phyloP scores from a whole-genome alignment of 2,888 invertebrate species.

The Rhabditoides inermis region DNA sequence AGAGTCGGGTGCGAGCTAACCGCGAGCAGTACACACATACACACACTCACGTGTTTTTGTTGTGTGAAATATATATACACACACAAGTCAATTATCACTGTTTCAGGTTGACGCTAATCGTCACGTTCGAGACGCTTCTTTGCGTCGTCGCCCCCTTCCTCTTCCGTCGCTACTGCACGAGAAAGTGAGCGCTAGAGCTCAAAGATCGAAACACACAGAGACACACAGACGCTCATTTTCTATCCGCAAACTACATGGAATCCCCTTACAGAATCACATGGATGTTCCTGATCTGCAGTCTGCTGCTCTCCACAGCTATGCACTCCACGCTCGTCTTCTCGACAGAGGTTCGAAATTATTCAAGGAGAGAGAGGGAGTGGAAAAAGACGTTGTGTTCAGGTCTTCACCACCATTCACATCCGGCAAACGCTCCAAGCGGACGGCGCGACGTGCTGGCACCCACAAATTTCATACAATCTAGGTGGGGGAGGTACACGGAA shows the following conservation, averaged over 20 bases:
- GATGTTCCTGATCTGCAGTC: conserved; percentile 17
- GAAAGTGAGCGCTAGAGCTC: background rate
- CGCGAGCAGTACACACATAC: no score
- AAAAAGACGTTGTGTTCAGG: no score
- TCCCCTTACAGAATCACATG: conserved; percentile 22
- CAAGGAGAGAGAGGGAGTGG: no score
- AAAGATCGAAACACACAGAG: background rate
- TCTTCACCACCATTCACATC: no score
- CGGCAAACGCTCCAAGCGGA: conserved; percentile 12
- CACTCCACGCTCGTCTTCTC: conserved; percentile 18
- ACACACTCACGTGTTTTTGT: no score
- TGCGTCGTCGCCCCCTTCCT: conserved; percentile 44
- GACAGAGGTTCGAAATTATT: conserved; percentile 12
- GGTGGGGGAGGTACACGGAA: no score
- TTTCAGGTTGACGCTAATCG: conserved; percentile 40
- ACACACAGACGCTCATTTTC: background rate
- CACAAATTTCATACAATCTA: no score
- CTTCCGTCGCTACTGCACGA: conserved; percentile 44
- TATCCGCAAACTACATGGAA: background rate
- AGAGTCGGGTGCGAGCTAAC: no score
- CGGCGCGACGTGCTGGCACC: conserved; percentile 18
- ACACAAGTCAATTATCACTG: no score
- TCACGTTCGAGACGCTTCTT: conserved; percentile 45
- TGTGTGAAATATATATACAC: no score
- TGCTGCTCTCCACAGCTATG: conserved; percentile 15